Conservation (phyloP, 2,797 vertebrate genomes). For the Arrhamphus sclerolepis region DNA sequence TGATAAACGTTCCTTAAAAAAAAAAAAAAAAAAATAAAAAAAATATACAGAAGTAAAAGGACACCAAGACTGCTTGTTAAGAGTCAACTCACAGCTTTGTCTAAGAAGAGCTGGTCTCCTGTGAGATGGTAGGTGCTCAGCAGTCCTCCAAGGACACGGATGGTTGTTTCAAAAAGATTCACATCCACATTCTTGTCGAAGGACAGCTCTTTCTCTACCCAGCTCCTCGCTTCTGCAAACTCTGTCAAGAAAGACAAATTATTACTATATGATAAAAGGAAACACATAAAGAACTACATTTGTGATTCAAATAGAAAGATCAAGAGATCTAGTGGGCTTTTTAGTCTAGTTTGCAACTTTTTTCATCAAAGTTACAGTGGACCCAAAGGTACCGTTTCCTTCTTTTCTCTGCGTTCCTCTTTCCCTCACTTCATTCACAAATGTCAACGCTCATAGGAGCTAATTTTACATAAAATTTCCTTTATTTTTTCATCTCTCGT, state of each 20-base stretch:
- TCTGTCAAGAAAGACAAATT: constrained; percentile 75
- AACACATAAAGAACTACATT: neutral
- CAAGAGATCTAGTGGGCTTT: too few species aligned
- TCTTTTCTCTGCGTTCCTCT: neutral
- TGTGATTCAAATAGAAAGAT: neutral
- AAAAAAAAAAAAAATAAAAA: too few species aligned
- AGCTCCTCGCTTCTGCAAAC: constrained; percentile 89
- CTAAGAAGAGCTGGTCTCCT: constrained; percentile 88
- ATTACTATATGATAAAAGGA: neutral
- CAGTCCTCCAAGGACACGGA: constrained; percentile 92
- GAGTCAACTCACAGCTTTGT: constrained; percentile 88
- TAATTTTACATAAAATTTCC: too few species aligned
- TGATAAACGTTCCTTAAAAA: too few species aligned
- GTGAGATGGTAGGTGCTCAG: constrained; percentile 93
- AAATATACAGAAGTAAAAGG: too few species aligned
- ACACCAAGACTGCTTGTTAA: neutral
- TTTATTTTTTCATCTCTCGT: neutral
- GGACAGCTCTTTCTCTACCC: constrained; percentile 86
- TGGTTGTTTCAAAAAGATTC: constrained; percentile 97
- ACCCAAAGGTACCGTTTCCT: too few species aligned
- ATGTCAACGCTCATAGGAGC: neutral
- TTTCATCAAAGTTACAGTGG: too few species aligned
- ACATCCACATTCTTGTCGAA: constrained; percentile 94
- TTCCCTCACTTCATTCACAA: neutral
- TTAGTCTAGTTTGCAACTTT: too few species aligned